Evolutionary conservation across 2,888 invertebrate genomes (phyloP), one percentile per base, ranked within the genome.

Genomic region (Xestia sexstrigata): DNA sequence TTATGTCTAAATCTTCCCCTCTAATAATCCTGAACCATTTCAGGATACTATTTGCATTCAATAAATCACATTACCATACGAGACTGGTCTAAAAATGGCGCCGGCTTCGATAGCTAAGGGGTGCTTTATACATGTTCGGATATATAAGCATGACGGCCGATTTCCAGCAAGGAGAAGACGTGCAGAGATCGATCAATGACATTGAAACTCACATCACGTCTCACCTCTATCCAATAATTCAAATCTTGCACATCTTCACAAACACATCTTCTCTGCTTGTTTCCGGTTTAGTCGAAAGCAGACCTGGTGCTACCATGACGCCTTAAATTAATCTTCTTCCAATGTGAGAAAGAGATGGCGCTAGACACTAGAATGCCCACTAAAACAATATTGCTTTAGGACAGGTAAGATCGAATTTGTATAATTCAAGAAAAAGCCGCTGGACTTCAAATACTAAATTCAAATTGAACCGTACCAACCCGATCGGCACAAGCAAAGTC

Each of bases 41-140:
- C 42, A 73, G 69, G 65, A 82, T 85, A 76, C 70, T 70, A 85
- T 85, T 85, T 74, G 82, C 85, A 74, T 77, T 42, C 67, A 76
- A 81, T 83, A 73, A 81, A 81, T 85, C 77, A 77, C 52, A 83
- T 76, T 76, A 70, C 52, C 76, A 85, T 76, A 82, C 60, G 82
- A 77, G 70, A 65, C 82, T 74, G n/a, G 63, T 70, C 85, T 73
- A 74, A 81, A 85, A 85, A 85, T 74, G 83, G 82, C 85, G 83
- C 72, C 82, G 58, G 45, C 49, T 49, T 66, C 47, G 30, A 26
- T 52, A 7, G 30, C 49, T 72, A 52, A 69, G 49, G 68, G 35
- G n/a, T 42, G 65, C 42, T 42, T 35, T 2, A 2, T 20, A 52
- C 49, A 26, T 17, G 8, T 17, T 60, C 30, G 30, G 17, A 2